Evolutionary conservation across 2,888 invertebrate species (phyloP), one percentile per base, ranked within the genome.

Genomic region (Pediacus dermestoides): DNA sequence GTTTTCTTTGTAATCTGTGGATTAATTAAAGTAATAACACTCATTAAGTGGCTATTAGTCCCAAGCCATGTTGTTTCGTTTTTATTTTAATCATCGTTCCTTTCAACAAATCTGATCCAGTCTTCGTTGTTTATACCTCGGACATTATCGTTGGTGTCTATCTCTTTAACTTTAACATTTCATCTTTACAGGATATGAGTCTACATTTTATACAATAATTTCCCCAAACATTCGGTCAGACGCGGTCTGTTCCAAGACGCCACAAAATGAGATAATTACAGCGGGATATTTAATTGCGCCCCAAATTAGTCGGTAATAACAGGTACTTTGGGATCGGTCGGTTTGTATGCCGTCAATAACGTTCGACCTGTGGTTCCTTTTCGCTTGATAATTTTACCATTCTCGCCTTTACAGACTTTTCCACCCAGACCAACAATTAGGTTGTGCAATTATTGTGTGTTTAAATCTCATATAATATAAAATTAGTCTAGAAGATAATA

Each of bases 241-340:
- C 28, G 21, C 6, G 12, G 4, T 3, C 28, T 8, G 11, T 14
- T 14, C 10, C 23, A 28, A 11, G n/a, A 11, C 12, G 28, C 4
- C 28, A 28, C 10, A 28, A 28, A 28, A 28, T 28, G 10, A 28
- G 28, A 28, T 28, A 67, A 67, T 67, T 67, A 66, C 66, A 61
- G 48, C 58, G n/a, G 48, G 60, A 60, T 56, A 64, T 66, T 68
- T 67, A 67, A 67, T 67, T 68, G 67, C 63, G 61, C 56, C 55
- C n/a, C 61, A 61, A 67, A 67, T 67, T 66, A 67, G 66, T 62
- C 57, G 53, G 64, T 67, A 67, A 66, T 66, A 66, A 65, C 63
- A 61, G 64, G 63, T 60, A 63, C 64, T 62, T 62, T 61, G 52
- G n/a, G n/a, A n/a, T n/a, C n/a, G n/a, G n/a, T n/a, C n/a, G n/a